Percentiles rank a stretch among this genome's conserved stretches.
Evolutionary conservation across 2,797 vertebrate genomes (phyloP).

Genomic region (Propithecus perrieri): DNA sequence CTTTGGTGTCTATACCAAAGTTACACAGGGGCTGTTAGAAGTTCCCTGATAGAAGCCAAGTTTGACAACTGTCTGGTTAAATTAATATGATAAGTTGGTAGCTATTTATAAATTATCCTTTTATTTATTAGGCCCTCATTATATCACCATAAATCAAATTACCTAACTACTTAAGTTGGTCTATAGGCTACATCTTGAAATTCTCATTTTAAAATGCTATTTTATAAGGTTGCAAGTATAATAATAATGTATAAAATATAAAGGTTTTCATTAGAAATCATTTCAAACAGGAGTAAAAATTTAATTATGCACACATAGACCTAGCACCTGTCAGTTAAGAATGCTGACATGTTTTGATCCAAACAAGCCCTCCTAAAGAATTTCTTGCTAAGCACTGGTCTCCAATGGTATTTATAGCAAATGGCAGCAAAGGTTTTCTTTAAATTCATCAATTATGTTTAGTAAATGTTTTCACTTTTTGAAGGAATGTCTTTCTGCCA

Average conservation of each 20-base stretch:
- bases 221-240: background rate
- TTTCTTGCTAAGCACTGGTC: background rate
- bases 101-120: slow-evolving; percentile 8
- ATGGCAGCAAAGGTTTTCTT: background rate
- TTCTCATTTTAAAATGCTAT: background rate
- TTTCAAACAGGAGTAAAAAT: background rate
- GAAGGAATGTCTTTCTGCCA: background rate
- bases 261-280: background rate
- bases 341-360: background rate
- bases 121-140: background rate
- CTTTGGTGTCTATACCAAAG: background rate
- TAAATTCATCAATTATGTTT: background rate
- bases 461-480: background rate
- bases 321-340: background rate
- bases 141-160: background rate
- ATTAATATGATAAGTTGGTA: background rate
- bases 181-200: background rate
- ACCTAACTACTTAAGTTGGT: background rate
- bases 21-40: background rate
- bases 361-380: background rate
- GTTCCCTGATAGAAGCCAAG: background rate
- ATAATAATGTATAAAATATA: background rate
- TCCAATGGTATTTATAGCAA: background rate
- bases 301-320: background rate
- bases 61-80: background rate